Conservation (phyloP, 1,140 invertebrate species). For the Drosophila biarmipes region DNA sequence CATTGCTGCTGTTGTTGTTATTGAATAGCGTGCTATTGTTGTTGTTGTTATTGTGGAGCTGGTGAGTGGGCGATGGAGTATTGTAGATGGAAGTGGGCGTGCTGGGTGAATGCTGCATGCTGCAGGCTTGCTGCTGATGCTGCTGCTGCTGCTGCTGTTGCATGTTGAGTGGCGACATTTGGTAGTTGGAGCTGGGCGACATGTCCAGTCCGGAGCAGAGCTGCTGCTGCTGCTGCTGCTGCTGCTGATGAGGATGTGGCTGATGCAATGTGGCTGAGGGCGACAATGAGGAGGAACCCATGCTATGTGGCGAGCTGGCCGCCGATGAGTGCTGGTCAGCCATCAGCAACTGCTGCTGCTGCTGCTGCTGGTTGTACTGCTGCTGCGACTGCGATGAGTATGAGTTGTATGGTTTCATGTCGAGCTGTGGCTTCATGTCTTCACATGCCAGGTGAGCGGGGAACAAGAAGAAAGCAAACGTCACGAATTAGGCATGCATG, state of each 20-base stretch:
- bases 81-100: slow-evolving; percentile 72
- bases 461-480: slow-evolving; percentile 71
- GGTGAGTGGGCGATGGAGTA: slow-evolving; percentile 66
- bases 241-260: slow-evolving; percentile 40
- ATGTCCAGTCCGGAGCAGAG: slow-evolving; percentile 65
- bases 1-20: slow-evolving; percentile 67
- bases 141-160: slow-evolving; percentile 57
- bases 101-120: slow-evolving; percentile 65
- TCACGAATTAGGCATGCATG: slow-evolving; percentile 76
- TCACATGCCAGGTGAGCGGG: slow-evolving; percentile 2
- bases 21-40: slow-evolving; percentile 68
- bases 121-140: slow-evolving; percentile 63
- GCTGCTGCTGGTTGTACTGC: slow-evolving; percentile 42
- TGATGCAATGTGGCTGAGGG: slow-evolving; percentile 50
- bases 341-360: slow-evolving; percentile 37
- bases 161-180: slow-evolving; percentile 76
- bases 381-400: slow-evolving; percentile 56
- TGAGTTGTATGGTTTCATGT: slow-evolving; percentile 68
- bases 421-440: slow-evolving; percentile 65
- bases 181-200: slow-evolving; percentile 65
- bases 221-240: slow-evolving; percentile 61
- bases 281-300: slow-evolving; percentile 68
- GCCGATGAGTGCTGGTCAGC: slow-evolving; percentile 64
- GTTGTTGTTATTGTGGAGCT: slow-evolving; percentile 66
- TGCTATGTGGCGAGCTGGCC: slow-evolving; percentile 71